Evolutionary conservation across 2,113 vertebrate species (phyloP), one percentile per base, ranked within the genome.

Genomic region (Merops nubicus): DNA sequence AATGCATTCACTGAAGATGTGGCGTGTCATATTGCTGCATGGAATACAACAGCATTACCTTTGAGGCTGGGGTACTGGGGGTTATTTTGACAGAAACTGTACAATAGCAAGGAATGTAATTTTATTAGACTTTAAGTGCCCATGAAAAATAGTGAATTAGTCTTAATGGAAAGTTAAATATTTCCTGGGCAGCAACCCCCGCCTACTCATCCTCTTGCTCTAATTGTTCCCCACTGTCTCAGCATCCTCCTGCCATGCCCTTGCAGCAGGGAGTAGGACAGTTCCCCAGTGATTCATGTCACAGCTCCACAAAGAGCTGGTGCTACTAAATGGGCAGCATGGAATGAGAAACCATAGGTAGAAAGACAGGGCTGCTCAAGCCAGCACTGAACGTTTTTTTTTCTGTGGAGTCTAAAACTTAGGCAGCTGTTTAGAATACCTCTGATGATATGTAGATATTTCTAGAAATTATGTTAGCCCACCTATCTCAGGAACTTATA

Each of bases 391-490:
- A 3, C 16, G 12, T 31, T 23, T 50, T 31, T 23, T 50, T 48
- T 48, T 6, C 15, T 72, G 47, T 25, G 42, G 6, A 59, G 8
- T 7, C 45, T 6, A 54, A 45, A 28, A 59, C 9, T 18, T 34
- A 38, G 26, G 13, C 20, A 34, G 1, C 29, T 40, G 6, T 50
- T 54, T 40, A 85, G 38, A 53, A 29, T 9, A 8, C 34, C 8
- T 26, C 28, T 69, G 38, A 4, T 3, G 5, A 3, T n/a, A 7
- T 6, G 29, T 2, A 60, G 53, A 0, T 45, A 12, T 53, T 83
- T 54, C 68, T 5, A 77, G 63, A 43, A 60, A 16, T 1, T 51
- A 14, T 15, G 23, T 11, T 38, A 69, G 16, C 33, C 20, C 43
- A 36, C 5, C 19, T n/a, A 3, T 12, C 42, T 28, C 64, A 74